Percentiles rank a stretch among this genome's conserved stretches.
These are phyloP conservation scores for Aphidius colemani DNA, from an alignment of 2,888 invertebrate genomes.

Conservation along the genomic window DNA sequence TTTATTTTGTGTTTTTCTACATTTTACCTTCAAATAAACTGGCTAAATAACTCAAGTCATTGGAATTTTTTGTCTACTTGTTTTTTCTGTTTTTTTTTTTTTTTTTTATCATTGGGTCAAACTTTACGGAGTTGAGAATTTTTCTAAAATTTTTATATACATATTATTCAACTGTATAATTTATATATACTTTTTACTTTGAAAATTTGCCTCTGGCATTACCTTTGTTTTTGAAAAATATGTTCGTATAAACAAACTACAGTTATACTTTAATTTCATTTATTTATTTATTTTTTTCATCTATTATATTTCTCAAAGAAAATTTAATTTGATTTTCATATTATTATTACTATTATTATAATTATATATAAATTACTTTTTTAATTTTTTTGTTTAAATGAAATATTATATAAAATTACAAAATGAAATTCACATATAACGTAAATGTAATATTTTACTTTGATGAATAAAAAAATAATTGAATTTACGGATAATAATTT, in stretches of 20 bases:
- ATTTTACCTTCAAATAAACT: slow-evolving; percentile 12
- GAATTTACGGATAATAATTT: too few species aligned
- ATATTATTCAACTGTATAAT: slow-evolving; percentile 6
- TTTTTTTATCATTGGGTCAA: neutral
- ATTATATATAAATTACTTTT: too few species aligned
- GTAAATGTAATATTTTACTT: neutral
- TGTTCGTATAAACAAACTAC: neutral
- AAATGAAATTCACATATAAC: neutral
- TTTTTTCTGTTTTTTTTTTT: slow-evolving; percentile 20
- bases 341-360: too few species aligned
- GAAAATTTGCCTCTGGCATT: slow-evolving; percentile 2
- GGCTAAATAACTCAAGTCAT: slow-evolving; percentile 1
- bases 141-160: slow-evolving; percentile 7
- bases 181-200: slow-evolving; percentile 9
- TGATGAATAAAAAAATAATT: neutral
- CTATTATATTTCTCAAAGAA: neutral
- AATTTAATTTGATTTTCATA: neutral
- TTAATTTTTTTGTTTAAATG: too few species aligned
- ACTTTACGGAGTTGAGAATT: slow-evolving; percentile 10
- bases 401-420: too few species aligned
- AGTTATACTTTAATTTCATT: neutral
- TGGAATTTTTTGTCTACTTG: slow-evolving; percentile 21
- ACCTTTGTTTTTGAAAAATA: slow-evolving; percentile 3
- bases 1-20: slow-evolving; percentile 1
- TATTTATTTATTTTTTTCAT: neutral